Base-by-base conservation (phyloP, 92 coral and sea anemone species). In the Hydrozoanthus gracilis region DNA sequence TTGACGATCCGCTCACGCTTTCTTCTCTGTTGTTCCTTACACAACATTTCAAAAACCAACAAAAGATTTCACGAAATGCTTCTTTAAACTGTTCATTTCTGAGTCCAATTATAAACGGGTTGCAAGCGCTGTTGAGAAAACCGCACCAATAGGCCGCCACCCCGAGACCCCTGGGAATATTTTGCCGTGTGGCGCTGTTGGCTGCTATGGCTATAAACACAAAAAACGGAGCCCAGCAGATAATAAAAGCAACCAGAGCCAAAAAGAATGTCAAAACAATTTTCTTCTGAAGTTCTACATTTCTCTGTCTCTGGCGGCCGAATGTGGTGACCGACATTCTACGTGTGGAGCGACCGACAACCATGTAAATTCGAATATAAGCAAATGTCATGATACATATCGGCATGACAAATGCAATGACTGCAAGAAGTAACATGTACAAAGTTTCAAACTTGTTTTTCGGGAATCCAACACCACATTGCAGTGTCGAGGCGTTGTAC, bases 131-230 rank as follows among this genome's bases (percentile, higher is more conserved):
- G 72, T 92, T 92, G 3, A 95, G 86, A 67, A 91, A 95, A 5
- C 98, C 98, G 70, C 95, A 95, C 94, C 92, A 90, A 68, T 92
- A 95, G 7, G 98, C 94, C 10, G 94, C 95, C 12, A 92, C 51
- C 82, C 98, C 98, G 35, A 95, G 86, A 4, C 98, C 98, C 79
- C 78, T 92, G 0, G 98, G 95, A 55, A 95, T 88, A 44, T 90
- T 82, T 44, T 88, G 89, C 39, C 90, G 82, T 13, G 89, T 86
- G 3, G 91, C 35, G 61, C 92, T 91, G 35, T 87, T 88, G 39
- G 79, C 98, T 5, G 95, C 98, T 60, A 88, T 68, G 6, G 93
- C 93, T 64, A 95, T 89, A 55, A 92, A 95, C 46, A 82, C 89
- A 82, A 92, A 91, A 85, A 95, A 95, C 3, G 98, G 98, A 0